Evolutionary conservation across 2,888 invertebrate species (phyloP), one percentile per base, ranked within the genome.

Genomic region (Limenitis camilla): DNA sequence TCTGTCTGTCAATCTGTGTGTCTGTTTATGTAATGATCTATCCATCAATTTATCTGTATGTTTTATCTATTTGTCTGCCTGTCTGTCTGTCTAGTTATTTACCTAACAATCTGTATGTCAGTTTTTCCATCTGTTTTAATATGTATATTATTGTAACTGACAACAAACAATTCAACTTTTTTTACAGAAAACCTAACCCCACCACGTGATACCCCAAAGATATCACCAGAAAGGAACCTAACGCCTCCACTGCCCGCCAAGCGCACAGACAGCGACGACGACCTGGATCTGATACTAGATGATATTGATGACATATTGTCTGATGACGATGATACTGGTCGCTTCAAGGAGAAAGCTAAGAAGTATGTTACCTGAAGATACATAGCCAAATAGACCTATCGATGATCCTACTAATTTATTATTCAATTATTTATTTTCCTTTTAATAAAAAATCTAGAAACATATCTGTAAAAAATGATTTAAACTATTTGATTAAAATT

Each of bases 261-360:
- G 36, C 48, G 39, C 1, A 40, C 47, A 9, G 71, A 76, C 60
- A 72, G 70, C 33, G 82, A 84, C 31, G 85, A 84, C 50, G 86
- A 85, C 52, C 65, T 86, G 2, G 84, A 83, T 56, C 74, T 84
- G 49, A 83, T 86, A 29, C 70, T 86, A 28, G 85, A 75, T 0
- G 85, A 85, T 65, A 84, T 87, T 59, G 85, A 87, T 61, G 83
- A 78, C 6, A 84, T 86, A n/a, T 73, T 86, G 6, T 81, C 81
- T 2, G 83, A 84, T 7, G 84, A 83, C 1, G 85, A 84, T 0
- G 84, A 83, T 51, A 60, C 60, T 8, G 76, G 76, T 1, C 61
- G 78, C 43, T 79, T 77, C 60, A 80, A 80, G 62, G 74, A 76
- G 30, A 74, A 71, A 49, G 32, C 64, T 10, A 65, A 60, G 11